Base-by-base conservation (phyloP, 2,888 invertebrate genomes). In the Perizoma flavofasciatum region DNA sequence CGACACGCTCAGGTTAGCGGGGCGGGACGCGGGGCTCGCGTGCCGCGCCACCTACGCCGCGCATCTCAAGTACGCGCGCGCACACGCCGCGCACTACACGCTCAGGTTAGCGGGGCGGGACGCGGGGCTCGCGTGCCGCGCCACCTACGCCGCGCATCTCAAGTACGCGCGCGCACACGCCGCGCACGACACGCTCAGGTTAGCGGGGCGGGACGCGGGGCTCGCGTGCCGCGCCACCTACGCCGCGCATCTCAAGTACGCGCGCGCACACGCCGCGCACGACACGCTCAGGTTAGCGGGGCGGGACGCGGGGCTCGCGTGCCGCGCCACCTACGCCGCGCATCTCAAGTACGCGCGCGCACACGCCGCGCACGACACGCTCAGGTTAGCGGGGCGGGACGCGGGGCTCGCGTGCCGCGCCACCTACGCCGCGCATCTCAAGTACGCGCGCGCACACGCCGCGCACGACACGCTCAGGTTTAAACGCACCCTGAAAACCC, bases 401-500 rank as follows among this genome's bases (percentile, higher is more conserved):
- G 85, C 85, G 59, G 65, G 62, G 0, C 88, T 88, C 66, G 80
- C 81, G 0, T 83, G 83, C 33, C 66, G 77, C 0, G 85, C 83
- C 0, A 85, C 86, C 0, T 89, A 88, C 58, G 83, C 85, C 5
- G 80, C 83, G 33, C 88, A 89, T 41, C 59, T 88, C 0, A 86
- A 84, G 63, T 85, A 86, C 34, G 79, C 87, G 0, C 69, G 65
- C 5, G 78, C 78, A 3, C 88, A 88, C 48, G 83, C 85, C 0
- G 65, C 67, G 0, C n/a, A n/a, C 0, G 80, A 82, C 10, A 35
- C 35, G 4, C 22, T 22, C 37, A 37, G 37, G 37, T 37, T 37
- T 1, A 22, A 22, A 22, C 22, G 22, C 22, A 22, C 3, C 22
- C 22, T 22, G 22, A 22, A 2, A 22, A 22, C 22, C 1, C 22